Conservation (phyloP, 2,797 vertebrate species). For the Brachyrhaphis roseni region DNA sequence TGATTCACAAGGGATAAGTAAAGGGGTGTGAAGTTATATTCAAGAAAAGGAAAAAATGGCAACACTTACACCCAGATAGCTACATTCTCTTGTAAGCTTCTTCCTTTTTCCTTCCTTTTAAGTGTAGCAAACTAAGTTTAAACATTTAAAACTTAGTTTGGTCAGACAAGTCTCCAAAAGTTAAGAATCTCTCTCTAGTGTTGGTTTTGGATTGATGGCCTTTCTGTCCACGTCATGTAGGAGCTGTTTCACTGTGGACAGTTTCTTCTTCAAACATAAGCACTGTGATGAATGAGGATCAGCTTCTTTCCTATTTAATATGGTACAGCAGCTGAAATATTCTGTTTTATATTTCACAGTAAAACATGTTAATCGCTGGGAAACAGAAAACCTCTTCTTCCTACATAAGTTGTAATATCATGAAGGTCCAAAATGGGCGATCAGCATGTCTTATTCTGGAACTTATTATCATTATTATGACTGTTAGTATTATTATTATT, state of each 20-base stretch:
- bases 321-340: too few relatives aligned
- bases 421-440: neutral
- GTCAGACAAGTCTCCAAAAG: neutral
- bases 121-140: neutral
- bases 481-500: neutral
- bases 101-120: neutral
- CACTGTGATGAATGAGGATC: too few relatives aligned
- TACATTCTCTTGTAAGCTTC: neutral
- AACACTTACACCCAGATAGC: neutral
- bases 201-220: neutral
- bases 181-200: neutral
- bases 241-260: neutral
- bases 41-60: neutral
- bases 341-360: neutral
- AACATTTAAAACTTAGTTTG: neutral
- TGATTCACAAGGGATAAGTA: neutral
- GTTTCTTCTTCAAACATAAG: neutral
- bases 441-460: neutral
- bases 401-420: neutral
- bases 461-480: neutral
- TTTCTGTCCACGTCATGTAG: neutral
- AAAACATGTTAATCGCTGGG: neutral
- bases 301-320: neutral
- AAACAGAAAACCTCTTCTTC: neutral
- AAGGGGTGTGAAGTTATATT: neutral